Percentiles rank a stretch among this genome's conserved stretches.
These are phyloP conservation scores for Calliphora vicina DNA, from an alignment of 1,140 invertebrate genomes.

Conservation along the genomic window DNA sequence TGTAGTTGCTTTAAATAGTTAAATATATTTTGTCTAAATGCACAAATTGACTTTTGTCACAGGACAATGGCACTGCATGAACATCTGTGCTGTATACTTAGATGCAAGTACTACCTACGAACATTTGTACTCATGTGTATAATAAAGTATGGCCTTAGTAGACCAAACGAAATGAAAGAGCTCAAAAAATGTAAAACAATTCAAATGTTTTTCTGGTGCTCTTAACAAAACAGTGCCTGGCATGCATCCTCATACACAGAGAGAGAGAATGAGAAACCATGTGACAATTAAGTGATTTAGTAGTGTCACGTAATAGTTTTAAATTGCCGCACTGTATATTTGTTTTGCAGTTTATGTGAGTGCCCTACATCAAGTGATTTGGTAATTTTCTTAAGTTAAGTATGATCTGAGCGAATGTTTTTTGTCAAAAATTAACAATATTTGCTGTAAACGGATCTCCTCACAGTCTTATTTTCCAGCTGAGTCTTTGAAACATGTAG, in stretches of 20 bases:
- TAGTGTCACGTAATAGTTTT: conserved; percentile 22
- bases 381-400: too few relatives aligned
- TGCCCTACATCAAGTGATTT: too few relatives aligned
- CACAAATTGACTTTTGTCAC: conserved; percentile 1
- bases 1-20: not conserved
- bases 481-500: too few relatives aligned
- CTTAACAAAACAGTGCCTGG: not conserved
- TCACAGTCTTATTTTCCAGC: too few relatives aligned
- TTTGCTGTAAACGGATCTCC: too few relatives aligned
- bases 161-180: not conserved
- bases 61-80: not conserved
- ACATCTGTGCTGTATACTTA: not conserved
- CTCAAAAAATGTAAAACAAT: not conserved
- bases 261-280: not conserved
- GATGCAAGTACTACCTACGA: too few relatives aligned
- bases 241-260: not conserved
- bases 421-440: too few relatives aligned
- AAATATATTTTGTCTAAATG: not conserved
- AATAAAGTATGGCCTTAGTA: not conserved
- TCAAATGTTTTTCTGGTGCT: not conserved
- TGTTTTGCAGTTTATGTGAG: not conserved
- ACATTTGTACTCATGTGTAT: not conserved
- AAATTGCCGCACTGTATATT: not conserved
- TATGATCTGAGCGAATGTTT: too few relatives aligned
- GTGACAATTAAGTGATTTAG: conserved; percentile 32